Evolutionary conservation across 2,888 invertebrate genomes (phyloP), one percentile per base, ranked within the genome.

Genomic region (Sclerodermus sp.): DNA sequence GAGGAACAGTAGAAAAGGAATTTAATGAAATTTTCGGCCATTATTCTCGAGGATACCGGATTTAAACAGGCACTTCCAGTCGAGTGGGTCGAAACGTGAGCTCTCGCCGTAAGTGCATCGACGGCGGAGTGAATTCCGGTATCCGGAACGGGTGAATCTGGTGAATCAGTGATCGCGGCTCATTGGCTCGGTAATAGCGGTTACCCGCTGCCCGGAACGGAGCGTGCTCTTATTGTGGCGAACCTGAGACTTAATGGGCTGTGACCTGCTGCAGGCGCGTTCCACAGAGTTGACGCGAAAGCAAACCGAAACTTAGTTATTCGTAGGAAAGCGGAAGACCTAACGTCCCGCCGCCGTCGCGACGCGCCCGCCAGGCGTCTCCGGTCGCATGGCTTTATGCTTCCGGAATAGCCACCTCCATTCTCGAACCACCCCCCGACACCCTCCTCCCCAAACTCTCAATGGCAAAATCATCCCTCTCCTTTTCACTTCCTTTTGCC

Each of bases 121-220:
- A 47, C 55, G 47, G 53, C 32, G 51, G 42, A 30, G 16, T 44
- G 57, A 55, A 57, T 57, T 62, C 49, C 48, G 42, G 57, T 52
- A 60, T 73, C 70, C 68, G 71, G 68, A 56, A 58, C 58, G 54
- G 49, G 59, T 64, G 67, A 71, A 74, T 71, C 70, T 62, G 64
- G 62, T 23, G 23, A 23, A 23, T 23, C 62, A 60, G 58, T 63
- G 60, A 59, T 61, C 67, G 61, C 62, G 74, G 74, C 70, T 76
- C 76, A 77, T 77, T 77, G 74, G 67, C 58, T 67, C 58, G 60
- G 68, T 76, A 76, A 77, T 75, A 75, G 77, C 71, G 77, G 77
- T 77, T 72, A 72, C 70, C 75, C 76, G 67, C 71, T 66, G 71
- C 68, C 66, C 72, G 66, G 62, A 53, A 58, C 65, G 59, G 58